phyloP scores from a whole-genome alignment of 2,888 invertebrate genomes.

The Acanthacorydalis orientalis region DNA sequence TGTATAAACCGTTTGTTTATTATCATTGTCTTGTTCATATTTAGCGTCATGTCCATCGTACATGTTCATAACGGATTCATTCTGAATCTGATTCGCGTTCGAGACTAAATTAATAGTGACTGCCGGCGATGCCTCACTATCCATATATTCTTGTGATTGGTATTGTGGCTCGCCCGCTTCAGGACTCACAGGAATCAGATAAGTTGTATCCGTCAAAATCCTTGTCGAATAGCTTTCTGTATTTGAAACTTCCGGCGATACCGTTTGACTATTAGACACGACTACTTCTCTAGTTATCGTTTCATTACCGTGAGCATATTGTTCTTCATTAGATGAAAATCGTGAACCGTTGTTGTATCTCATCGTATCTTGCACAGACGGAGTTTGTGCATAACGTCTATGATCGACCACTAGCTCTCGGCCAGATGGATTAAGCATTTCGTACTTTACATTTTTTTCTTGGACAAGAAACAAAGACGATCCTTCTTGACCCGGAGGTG shows the following conservation, averaged over 20 bases:
- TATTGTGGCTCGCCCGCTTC: not conserved
- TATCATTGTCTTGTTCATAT: conserved; percentile 9
- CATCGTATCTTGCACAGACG: not conserved
- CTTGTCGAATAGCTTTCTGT: too few species aligned
- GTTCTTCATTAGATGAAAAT: too few species aligned
- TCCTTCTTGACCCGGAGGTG: too few species aligned
- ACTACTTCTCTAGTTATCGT: too few species aligned
- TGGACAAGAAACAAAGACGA: too few species aligned
- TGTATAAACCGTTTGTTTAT: conserved; percentile 32
- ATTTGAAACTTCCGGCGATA: too few species aligned
- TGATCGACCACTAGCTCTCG: not conserved
- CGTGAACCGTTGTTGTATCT: not conserved
- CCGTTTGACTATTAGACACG: too few species aligned
- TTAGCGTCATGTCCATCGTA: conserved; percentile 9
- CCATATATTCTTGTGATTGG: not conserved
- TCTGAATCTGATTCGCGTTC: not conserved
- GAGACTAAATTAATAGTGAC: not conserved
- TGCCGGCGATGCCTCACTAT: not conserved
- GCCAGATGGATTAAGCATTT: too few species aligned
- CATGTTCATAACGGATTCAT: not conserved
- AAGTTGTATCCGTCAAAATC: too few species aligned
- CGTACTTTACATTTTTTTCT: too few species aligned
- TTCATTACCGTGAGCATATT: too few species aligned
- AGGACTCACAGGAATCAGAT: too few species aligned
- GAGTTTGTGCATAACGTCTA: not conserved